Conservation (phyloP, 2,113 vertebrate species). For the Dryoscopus gambensis region DNA sequence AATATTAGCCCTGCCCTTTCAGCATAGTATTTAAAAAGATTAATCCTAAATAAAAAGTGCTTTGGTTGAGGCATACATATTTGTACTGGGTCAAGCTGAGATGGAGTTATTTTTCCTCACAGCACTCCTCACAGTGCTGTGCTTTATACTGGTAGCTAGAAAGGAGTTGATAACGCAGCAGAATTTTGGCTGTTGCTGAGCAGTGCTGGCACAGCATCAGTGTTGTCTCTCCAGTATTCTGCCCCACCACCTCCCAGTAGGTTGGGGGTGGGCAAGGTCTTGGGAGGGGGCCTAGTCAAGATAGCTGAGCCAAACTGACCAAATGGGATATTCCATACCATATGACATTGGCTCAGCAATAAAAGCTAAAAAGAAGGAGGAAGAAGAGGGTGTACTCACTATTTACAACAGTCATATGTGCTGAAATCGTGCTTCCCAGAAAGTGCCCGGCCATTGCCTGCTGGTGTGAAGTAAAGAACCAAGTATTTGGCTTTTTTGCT, state of each 20-base stretch:
- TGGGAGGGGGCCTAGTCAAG: background rate
- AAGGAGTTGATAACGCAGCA: background rate
- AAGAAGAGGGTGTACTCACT: background rate
- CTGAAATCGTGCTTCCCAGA: background rate
- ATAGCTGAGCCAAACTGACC: background rate
- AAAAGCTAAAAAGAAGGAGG: background rate
- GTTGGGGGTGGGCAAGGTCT: background rate
- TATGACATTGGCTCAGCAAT: background rate
- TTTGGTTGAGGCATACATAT: background rate
- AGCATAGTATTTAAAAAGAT: background rate
- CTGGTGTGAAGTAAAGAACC: background rate
- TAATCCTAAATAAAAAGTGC: background rate
- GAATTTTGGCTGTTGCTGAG: background rate
- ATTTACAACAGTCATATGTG: background rate
- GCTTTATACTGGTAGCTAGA: background rate
- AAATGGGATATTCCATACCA: background rate
- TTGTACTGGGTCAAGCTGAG: background rate
- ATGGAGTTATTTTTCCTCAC: background rate
- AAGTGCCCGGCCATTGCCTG: background rate
- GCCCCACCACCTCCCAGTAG: background rate
- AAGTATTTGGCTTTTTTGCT: background rate
- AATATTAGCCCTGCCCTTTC: background rate
- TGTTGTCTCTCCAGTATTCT: background rate
- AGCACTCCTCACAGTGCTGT: background rate
- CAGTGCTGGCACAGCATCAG: background rate